Evolutionary conservation across 2,797 vertebrate species (phyloP).

Genomic region (Lepilemur septentrionalis): DNA sequence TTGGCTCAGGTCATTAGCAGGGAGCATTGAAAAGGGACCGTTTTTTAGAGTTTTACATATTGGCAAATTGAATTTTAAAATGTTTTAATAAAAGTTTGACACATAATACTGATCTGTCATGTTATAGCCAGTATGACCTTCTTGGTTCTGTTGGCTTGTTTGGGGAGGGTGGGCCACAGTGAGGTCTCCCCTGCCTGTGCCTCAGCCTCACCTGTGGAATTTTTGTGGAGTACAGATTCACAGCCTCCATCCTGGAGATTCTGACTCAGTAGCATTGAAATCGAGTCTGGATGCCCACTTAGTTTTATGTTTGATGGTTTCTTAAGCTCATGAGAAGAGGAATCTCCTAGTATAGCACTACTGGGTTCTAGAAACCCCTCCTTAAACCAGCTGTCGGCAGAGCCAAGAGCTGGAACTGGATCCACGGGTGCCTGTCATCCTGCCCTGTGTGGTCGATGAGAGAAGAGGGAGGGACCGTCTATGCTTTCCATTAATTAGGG

Average conservation of each 20-base stretch:
- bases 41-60: background rate
- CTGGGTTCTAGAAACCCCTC: background rate
- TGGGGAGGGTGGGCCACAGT: background rate
- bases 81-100: background rate
- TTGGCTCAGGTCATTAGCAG: background rate
- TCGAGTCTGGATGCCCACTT: background rate
- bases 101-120: background rate
- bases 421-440: background rate
- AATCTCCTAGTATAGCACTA: accelerated
- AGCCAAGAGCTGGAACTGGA: background rate
- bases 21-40: background rate
- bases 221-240: background rate
- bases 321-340: background rate
- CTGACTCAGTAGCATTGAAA: background rate
- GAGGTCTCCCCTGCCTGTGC: accelerated
- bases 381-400: background rate
- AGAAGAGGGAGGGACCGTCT: background rate
- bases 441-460: background rate
- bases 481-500: accelerated
- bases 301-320: background rate
- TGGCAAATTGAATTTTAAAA: background rate
- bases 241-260: background rate
- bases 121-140: background rate
- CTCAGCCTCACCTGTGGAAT: background rate
- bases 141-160: background rate